Conservation (phyloP, 2,888 invertebrate species). For the Psococerastis gibbosa region DNA sequence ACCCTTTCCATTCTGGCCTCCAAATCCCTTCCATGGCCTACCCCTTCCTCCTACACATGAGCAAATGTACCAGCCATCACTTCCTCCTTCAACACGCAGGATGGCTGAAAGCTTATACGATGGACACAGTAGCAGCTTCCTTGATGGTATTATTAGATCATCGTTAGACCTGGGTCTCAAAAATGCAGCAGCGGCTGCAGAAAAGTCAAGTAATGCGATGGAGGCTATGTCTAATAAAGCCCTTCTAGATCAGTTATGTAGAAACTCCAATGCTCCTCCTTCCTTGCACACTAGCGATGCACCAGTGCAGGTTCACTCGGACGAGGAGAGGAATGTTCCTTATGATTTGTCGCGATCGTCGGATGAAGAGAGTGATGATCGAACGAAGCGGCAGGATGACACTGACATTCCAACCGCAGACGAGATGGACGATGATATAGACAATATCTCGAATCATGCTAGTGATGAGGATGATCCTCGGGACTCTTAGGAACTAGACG, state of each 20-base stretch:
- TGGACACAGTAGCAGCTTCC: conserved; percentile 53
- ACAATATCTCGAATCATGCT: conserved; percentile 9
- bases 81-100: conserved; percentile 29
- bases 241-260: conserved; percentile 43
- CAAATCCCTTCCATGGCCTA: conserved; percentile 35
- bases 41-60: conserved; percentile 41
- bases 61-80: conserved; percentile 37
- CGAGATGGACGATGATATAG: conserved; percentile 10
- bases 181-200: conserved; percentile 2
- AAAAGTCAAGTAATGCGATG: conserved; percentile 19
- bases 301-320: conserved; percentile 15
- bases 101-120: conserved; percentile 46
- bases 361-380: conserved; percentile 7
- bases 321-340: conserved; percentile 14
- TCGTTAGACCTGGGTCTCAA: conserved; percentile 49
- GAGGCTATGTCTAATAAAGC: conserved; percentile 39
- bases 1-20: conserved; percentile 65
- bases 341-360: conserved; percentile 9
- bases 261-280: conserved; percentile 35
- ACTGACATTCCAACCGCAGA: conserved; percentile 3
- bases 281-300: conserved; percentile 26
- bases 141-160: conserved; percentile 68
- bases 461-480: conserved; percentile 8
- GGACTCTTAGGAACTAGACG: conserved; percentile 6
- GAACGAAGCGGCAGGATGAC: neutral